These are phyloP conservation scores for Eueides isabella DNA, from an alignment of 1,140 invertebrate genomes.

Conservation along the genomic window DNA sequence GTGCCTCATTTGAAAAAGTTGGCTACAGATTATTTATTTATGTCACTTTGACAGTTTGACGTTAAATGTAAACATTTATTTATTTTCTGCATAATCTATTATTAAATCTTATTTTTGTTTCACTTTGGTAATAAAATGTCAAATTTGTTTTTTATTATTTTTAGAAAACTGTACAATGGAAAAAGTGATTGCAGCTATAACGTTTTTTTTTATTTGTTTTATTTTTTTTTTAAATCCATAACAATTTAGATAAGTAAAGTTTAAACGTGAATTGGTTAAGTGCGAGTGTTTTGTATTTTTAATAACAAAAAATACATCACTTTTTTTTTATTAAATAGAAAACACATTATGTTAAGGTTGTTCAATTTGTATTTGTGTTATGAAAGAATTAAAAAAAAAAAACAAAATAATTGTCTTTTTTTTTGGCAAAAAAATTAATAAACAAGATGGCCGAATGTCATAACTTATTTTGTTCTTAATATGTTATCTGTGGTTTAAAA, in stretches of 20 bases:
- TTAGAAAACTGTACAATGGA: not conserved
- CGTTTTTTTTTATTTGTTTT: not conserved
- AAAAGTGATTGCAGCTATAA: not conserved
- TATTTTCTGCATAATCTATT: too few species aligned
- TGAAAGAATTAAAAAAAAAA: too few species aligned
- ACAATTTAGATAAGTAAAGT: not conserved
- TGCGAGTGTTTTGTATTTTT: not conserved
- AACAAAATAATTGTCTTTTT: not conserved
- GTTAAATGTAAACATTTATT: too few species aligned
- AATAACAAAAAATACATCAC: not conserved
- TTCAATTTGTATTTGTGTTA: slow-evolving; percentile 6
- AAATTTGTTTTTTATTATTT: not conserved
- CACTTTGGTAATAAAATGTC: not conserved
- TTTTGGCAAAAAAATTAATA: not conserved
- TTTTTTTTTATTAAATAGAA: not conserved
- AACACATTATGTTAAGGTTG: slow-evolving; percentile 4
- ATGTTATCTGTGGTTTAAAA: not conserved
- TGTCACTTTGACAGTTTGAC: too few species aligned
- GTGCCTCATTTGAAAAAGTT: not conserved
- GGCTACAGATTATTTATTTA: not conserved
- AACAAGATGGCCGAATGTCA: not conserved
- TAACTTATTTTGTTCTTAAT: not conserved
- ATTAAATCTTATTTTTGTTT: not conserved
- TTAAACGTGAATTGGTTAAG: not conserved
- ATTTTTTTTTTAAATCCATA: not conserved